Conservation (phyloP, 2,888 invertebrate species). For the Euphydryas editha region DNA sequence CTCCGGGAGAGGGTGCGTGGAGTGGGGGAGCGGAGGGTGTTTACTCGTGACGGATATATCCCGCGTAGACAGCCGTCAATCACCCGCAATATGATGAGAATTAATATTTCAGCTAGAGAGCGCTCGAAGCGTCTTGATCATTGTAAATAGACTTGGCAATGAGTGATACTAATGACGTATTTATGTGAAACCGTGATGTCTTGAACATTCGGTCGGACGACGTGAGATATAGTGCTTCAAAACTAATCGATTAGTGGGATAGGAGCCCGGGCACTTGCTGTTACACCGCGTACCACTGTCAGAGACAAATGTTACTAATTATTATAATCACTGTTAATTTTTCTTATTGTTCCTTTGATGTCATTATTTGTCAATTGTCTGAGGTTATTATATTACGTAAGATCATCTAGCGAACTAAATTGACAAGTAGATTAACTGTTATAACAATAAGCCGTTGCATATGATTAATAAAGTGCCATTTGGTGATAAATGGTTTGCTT, state of each 20-base stretch:
- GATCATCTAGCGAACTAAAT: slow-evolving; percentile 1
- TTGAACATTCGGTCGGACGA: slow-evolving; percentile 19
- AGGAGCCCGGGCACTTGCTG: slow-evolving; percentile 3
- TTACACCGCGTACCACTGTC: not conserved
- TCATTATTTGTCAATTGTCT: slow-evolving; percentile 13
- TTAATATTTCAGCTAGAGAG: slow-evolving; percentile 70
- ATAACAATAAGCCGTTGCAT: not conserved
- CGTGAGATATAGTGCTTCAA: slow-evolving; percentile 25
- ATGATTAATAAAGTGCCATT: not conserved
- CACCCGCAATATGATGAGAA: slow-evolving; percentile 79
- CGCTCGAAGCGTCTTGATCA: slow-evolving; percentile 56
- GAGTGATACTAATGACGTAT: slow-evolving; percentile 26
- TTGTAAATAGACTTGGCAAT: slow-evolving; percentile 39
- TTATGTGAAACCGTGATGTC: slow-evolving; percentile 10
- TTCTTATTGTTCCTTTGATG: slow-evolving; percentile 14
- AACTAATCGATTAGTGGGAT: slow-evolving; percentile 23
- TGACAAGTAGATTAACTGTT: slow-evolving; percentile 8
- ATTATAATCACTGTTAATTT: slow-evolving; percentile 11
- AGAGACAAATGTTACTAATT: slow-evolving; percentile 5
- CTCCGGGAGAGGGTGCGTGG: slow-evolving; percentile 51
- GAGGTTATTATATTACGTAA: not conserved
- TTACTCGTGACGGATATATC: slow-evolving; percentile 80
- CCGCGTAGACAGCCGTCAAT: slow-evolving; percentile 81
- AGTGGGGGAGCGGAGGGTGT: slow-evolving; percentile 54
- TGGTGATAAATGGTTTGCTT: not conserved